A percentile compares a stretch with the other conserved stretches of the same genome.
phyloP scores from a whole-genome alignment of 2,113 vertebrate genomes.

The Pomatorhinus ruficollis region DNA sequence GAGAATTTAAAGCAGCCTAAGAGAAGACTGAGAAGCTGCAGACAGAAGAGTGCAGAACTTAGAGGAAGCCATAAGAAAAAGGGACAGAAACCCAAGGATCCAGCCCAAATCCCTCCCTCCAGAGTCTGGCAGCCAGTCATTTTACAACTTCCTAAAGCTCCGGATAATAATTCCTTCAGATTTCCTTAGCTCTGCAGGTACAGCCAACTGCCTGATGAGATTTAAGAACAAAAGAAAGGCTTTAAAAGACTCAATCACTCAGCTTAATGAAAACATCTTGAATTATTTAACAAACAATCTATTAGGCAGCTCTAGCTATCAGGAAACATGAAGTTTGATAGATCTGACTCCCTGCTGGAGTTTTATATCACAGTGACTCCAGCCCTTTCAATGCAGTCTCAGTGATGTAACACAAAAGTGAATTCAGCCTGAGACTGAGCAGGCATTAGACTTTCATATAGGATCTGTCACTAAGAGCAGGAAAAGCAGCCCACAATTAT shows the following conservation, averaged over 20 bases:
- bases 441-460: neutral
- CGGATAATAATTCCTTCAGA: neutral
- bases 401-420: neutral
- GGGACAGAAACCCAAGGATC: neutral
- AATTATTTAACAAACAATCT: conserved; percentile 51
- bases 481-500: neutral
- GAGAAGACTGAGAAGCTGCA: neutral
- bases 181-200: neutral
- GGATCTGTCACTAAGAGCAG: neutral
- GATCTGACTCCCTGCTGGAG: neutral
- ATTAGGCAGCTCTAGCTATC: neutral
- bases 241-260: conserved; percentile 30
- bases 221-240: neutral
- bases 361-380: neutral
- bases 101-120: neutral
- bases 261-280: conserved; percentile 41
- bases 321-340: neutral
- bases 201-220: neutral
- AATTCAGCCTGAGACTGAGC: neutral
- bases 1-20: neutral
- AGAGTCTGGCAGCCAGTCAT: neutral
- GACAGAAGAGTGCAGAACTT: neutral
- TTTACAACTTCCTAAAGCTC: neutral
- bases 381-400: neutral
- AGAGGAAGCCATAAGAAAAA: neutral